Evolutionary conservation across 2,113 vertebrate species (phyloP).

Genomic region (Otocyon megalotis): DNA sequence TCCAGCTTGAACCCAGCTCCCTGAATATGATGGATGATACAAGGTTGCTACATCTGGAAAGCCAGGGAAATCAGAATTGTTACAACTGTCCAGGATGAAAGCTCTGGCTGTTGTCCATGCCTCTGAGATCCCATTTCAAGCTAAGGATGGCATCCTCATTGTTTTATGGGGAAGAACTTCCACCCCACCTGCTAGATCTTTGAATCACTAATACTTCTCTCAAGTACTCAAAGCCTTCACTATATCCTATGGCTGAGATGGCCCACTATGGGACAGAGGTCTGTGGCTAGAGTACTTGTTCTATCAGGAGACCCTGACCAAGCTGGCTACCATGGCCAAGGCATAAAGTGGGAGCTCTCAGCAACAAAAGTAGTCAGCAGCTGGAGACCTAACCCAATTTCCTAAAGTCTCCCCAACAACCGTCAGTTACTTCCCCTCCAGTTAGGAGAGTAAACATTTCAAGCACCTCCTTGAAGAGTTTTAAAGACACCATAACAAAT

Average conservation of each 20-base stretch:
- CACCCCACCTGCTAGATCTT: slow-evolving; percentile 91
- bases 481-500: slow-evolving; percentile 95
- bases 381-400: slow-evolving; percentile 91
- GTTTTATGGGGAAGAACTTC: slow-evolving; percentile 92
- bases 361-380: slow-evolving; percentile 92
- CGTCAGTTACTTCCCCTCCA: slow-evolving; percentile 93
- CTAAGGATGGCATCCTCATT: slow-evolving; percentile 86
- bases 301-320: slow-evolving; percentile 90
- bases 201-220: slow-evolving; percentile 89
- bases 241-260: slow-evolving; percentile 87
- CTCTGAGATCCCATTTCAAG: slow-evolving; percentile 90
- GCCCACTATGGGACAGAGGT: slow-evolving; percentile 93
- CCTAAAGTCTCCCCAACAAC: slow-evolving; percentile 87
- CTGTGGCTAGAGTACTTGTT: slow-evolving; percentile 92
- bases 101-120: slow-evolving; percentile 92
- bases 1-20: slow-evolving; percentile 92
- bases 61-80: slow-evolving; percentile 83
- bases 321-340: slow-evolving; percentile 89
- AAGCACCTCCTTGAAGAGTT: slow-evolving; percentile 96
- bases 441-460: slow-evolving; percentile 93
- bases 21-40: slow-evolving; percentile 87
- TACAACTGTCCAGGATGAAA: slow-evolving; percentile 95
- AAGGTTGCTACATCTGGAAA: slow-evolving; percentile 89
- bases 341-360: slow-evolving; percentile 83
- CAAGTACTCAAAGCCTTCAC: slow-evolving; percentile 88